Conservation (phyloP, 1,140 invertebrate genomes). For the Sipha flava region DNA sequence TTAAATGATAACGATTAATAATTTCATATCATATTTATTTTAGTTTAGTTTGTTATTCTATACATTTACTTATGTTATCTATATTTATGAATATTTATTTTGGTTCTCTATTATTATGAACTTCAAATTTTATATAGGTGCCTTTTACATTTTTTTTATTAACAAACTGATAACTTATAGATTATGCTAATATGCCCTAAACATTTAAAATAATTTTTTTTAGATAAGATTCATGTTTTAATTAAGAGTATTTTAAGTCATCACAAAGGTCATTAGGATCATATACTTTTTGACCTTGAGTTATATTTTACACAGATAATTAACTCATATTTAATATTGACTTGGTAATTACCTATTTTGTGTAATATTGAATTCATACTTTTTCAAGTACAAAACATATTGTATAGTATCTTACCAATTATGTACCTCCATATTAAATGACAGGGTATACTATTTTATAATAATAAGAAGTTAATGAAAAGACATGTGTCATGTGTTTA, state of each 20-base stretch:
- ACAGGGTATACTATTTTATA: too few species aligned
- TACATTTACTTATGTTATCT: too few species aligned
- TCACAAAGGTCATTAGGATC: neutral
- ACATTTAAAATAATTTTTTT: neutral
- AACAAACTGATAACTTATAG: neutral
- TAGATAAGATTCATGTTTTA: constrained; percentile 39
- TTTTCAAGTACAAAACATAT: neutral
- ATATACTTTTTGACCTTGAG: constrained; percentile 26
- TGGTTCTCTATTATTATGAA: neutral
- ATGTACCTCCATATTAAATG: too few species aligned
- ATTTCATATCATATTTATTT: too few species aligned
- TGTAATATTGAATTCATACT: neutral
- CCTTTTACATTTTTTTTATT: neutral
- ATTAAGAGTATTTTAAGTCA: neutral
- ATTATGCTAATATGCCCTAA: neutral
- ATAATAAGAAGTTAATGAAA: too few species aligned
- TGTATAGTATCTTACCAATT: neutral
- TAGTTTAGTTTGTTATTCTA: too few species aligned
- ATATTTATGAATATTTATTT: too few species aligned
- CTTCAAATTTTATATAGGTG: neutral
- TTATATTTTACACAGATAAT: neutral
- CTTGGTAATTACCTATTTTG: neutral
- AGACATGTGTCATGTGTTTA: too few species aligned
- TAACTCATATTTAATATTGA: neutral
- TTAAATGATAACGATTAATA: too few species aligned